Evolutionary conservation across 1,140 invertebrate genomes (phyloP).

Genomic region (Dendrolimus punctatus): DNA sequence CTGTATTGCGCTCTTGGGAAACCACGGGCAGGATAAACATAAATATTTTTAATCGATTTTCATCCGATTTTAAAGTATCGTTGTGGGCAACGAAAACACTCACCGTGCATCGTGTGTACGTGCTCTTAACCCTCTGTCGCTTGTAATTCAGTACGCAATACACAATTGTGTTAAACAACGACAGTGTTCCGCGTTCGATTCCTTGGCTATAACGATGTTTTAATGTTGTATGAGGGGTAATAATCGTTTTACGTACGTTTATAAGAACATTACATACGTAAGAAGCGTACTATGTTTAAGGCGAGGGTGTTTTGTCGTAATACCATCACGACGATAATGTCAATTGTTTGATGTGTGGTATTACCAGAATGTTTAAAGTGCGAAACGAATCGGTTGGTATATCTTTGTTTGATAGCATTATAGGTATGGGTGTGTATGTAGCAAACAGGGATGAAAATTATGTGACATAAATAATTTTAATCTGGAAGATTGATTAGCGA

Average conservation of each 20-base stretch:
- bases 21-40: neutral
- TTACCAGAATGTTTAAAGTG: too few relatives aligned
- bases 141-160: conserved; percentile 23
- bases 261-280: neutral
- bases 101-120: conserved; percentile 13
- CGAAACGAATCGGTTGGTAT: too few relatives aligned
- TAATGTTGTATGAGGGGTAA: neutral
- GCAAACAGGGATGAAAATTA: too few relatives aligned
- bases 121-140: conserved; percentile 26
- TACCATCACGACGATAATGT: too few relatives aligned
- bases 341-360: too few relatives aligned
- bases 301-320: too few relatives aligned
- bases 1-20: neutral
- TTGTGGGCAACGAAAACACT: neutral
- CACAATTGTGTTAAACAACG: conserved; percentile 7
- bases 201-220: neutral
- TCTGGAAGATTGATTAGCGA: too few relatives aligned
- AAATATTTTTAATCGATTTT: neutral
- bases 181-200: conserved; percentile 6
- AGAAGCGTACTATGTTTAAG: too few relatives aligned
- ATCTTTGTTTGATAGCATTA: too few relatives aligned
- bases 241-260: neutral
- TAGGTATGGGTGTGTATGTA: too few relatives aligned
- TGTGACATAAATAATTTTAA: too few relatives aligned
- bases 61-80: neutral